These are phyloP conservation scores for Archegozetes longisetosus DNA, from an alignment of 1,140 invertebrate genomes.

Conservation along the genomic window DNA sequence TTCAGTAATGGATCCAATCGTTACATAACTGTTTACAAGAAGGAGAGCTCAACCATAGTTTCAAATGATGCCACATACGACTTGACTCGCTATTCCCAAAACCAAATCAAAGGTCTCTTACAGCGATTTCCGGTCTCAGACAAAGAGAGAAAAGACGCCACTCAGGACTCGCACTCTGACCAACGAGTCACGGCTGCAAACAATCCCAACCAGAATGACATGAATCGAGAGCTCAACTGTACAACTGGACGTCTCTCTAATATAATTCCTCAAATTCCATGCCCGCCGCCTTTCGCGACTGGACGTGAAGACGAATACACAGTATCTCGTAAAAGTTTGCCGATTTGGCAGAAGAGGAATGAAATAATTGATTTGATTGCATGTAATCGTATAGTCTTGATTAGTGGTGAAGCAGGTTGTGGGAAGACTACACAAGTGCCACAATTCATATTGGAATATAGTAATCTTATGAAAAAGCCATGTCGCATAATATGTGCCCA, in stretches of 20 bases:
- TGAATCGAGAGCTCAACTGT: slow-evolving; percentile 31
- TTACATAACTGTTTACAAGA: slow-evolving; percentile 54
- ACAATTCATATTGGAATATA: slow-evolving; percentile 63
- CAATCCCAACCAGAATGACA: slow-evolving; percentile 31
- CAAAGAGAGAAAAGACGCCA: slow-evolving; percentile 45
- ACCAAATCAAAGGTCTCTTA: slow-evolving; percentile 39
- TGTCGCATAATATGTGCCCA: slow-evolving; percentile 90
- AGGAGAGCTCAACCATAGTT: slow-evolving; percentile 48
- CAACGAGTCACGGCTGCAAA: neutral
- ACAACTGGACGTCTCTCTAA: slow-evolving; percentile 42
- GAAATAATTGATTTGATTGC: slow-evolving; percentile 51
- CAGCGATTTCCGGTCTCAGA: slow-evolving; percentile 50
- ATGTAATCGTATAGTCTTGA: slow-evolving; percentile 43
- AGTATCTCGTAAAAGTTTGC: slow-evolving; percentile 36
- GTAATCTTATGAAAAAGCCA: slow-evolving; percentile 51
- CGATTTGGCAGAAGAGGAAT: slow-evolving; percentile 1
- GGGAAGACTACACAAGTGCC: slow-evolving; percentile 96
- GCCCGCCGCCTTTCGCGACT: slow-evolving; percentile 9
- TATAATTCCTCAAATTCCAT: slow-evolving; percentile 44
- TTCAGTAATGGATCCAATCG: slow-evolving; percentile 47
- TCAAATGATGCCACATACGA: slow-evolving; percentile 50
- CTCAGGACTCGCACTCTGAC: neutral
- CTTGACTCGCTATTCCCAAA: slow-evolving; percentile 43
- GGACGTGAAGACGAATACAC: neutral
- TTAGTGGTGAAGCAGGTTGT: slow-evolving; percentile 89